Conservation (phyloP, 2,113 vertebrate genomes). For the Pelvicachromis taeniatus region DNA sequence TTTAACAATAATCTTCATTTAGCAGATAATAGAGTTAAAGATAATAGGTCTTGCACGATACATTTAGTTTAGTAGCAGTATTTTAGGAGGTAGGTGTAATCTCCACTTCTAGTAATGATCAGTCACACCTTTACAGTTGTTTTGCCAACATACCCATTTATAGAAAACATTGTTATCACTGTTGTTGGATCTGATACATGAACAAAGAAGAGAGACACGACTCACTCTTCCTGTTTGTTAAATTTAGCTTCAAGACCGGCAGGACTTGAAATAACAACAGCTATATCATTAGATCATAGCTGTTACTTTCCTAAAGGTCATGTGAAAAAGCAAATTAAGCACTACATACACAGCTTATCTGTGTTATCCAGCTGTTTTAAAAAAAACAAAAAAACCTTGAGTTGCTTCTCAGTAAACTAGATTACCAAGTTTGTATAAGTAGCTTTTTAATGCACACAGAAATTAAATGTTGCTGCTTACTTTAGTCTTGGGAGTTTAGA, state of each 20-base stretch:
- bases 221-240: constrained; percentile 16
- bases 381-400: background rate
- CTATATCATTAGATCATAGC: background rate
- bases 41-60: background rate
- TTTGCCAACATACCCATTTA: background rate
- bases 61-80: background rate
- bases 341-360: background rate
- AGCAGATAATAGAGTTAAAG: background rate
- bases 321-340: background rate
- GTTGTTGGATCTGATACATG: background rate
- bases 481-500: background rate
- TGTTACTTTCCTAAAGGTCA: background rate
- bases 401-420: background rate
- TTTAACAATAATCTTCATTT: background rate
- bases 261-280: background rate
- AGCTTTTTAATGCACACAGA: background rate
- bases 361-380: background rate
- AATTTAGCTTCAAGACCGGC: background rate
- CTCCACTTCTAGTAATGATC: background rate
- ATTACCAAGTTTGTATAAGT: background rate
- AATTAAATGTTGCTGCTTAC: background rate
- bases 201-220: background rate
- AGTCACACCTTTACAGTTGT: background rate
- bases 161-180: background rate
- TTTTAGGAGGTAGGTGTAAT: background rate